Conservation (phyloP, 2,797 vertebrate species). For the Anguilla obscura region DNA sequence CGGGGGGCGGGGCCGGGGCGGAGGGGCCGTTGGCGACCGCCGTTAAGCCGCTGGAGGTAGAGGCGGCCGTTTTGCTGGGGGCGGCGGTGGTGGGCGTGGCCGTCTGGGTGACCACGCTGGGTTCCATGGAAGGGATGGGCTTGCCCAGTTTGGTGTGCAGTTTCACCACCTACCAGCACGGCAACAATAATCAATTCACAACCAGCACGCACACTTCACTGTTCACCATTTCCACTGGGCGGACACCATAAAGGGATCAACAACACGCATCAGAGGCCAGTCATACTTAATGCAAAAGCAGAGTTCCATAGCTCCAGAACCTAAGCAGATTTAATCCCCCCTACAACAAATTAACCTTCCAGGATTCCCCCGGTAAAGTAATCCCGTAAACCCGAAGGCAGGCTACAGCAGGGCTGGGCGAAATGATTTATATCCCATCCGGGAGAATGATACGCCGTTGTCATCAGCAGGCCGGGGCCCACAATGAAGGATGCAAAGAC, state of each 20-base stretch:
- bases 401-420: not conserved
- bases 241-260: no score
- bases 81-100: constrained; percentile 79
- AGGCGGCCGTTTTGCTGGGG: constrained; percentile 76
- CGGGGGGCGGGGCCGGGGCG: constrained; percentile 59
- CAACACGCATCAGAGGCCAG: not conserved
- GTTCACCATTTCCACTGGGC: no score
- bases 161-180: constrained; percentile 85
- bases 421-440: not conserved
- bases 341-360: not conserved
- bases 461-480: not conserved
- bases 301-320: not conserved
- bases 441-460: not conserved
- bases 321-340: not conserved
- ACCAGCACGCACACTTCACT: no score
- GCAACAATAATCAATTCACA: no score
- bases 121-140: constrained; percentile 96
- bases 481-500: not conserved
- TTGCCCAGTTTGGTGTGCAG: constrained; percentile 97
- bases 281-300: not conserved
- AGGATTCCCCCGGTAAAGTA: not conserved
- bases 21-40: constrained; percentile 68
- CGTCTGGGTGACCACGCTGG: constrained; percentile 88
- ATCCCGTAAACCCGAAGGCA: not conserved
- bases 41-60: constrained; percentile 61